phyloP scores from a whole-genome alignment of 2,888 invertebrate genomes.

The Volucella inanis region DNA sequence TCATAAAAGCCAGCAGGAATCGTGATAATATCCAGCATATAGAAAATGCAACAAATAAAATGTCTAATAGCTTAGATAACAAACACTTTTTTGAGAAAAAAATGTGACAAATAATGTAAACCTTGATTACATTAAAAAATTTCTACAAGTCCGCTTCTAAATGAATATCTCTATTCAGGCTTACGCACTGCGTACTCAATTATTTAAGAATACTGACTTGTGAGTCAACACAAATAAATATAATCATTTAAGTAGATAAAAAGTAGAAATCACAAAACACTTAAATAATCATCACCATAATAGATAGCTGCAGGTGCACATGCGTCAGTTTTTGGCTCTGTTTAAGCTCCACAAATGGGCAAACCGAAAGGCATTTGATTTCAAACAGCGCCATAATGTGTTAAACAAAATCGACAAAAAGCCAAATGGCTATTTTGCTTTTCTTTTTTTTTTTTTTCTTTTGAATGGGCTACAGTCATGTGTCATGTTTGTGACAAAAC shows the following conservation, averaged over 20 bases:
- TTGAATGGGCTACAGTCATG: conserved; percentile 53
- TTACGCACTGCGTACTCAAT: too few species aligned
- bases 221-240: too few species aligned
- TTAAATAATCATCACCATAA: conserved; percentile 9
- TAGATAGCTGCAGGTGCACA: conserved; percentile 61
- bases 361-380: conserved; percentile 37
- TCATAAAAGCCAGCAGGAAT: too few species aligned
- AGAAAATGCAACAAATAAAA: too few species aligned
- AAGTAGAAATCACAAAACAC: conserved; percentile 22
- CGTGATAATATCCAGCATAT: too few species aligned
- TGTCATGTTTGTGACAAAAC: conserved; percentile 67
- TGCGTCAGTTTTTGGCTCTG: conserved; percentile 38
- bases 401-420: conserved; percentile 16
- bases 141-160: neutral
- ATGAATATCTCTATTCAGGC: too few species aligned
- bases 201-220: too few species aligned
- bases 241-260: neutral
- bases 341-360: conserved; percentile 33
- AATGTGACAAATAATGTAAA: too few species aligned
- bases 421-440: conserved; percentile 7
- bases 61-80: too few species aligned
- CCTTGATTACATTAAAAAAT: too few species aligned
- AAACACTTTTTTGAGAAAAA: too few species aligned
- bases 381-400: conserved; percentile 41
- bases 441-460: neutral